Evolutionary conservation across 37 sponge, comb jelly and placozoan species (phyloP), one percentile per base, ranked within the genome.

Genomic region (Lycopodina hypogea): DNA sequence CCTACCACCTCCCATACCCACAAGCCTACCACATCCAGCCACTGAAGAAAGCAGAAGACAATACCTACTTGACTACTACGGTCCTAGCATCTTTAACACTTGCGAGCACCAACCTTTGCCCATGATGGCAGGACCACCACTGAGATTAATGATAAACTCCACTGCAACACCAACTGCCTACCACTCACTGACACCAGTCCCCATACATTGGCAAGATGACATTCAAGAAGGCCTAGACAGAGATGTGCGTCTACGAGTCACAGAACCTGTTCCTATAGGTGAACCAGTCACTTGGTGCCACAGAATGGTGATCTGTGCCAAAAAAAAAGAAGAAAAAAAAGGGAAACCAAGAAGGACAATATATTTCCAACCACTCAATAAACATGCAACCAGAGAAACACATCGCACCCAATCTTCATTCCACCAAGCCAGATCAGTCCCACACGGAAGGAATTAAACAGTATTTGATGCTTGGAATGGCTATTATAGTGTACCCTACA

Each of bases 401-500:
- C 79, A 78, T 33, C 79, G 68, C 51, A 78, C 79, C 35, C 79
- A 78, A 45, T 71, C 72, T n/a, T 52, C 72, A 41, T 71, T 71
- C 52, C 72, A 71, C 52, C 81, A 81, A 38, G 81, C 81, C 30
- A 34, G 81, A 60, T 70, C 81, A 74, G 75, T 82, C 58, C 75
- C 83, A 39, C 68, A 74, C 36, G 75, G 83, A 34, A 65, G 42
- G 73, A 74, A 82, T 67, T 74, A 82, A 73, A 82, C 73, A 28
- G 81, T n/a, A n/a, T n/a, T n/a, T n/a, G n/a, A n/a, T n/a, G n/a
- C n/a, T n/a, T n/a, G n/a, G n/a, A n/a, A n/a, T 81, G 12, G 81
- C 18, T 80, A 80, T 62, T 72, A 80, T 33, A 80, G 82, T 28
- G 82, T 73, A 56, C 81, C 48, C 81, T 82, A n/a, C 74, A 82